Evolutionary conservation across 2,797 vertebrate genomes (phyloP).

Genomic region (Myoxocephalus aenaeus): DNA sequence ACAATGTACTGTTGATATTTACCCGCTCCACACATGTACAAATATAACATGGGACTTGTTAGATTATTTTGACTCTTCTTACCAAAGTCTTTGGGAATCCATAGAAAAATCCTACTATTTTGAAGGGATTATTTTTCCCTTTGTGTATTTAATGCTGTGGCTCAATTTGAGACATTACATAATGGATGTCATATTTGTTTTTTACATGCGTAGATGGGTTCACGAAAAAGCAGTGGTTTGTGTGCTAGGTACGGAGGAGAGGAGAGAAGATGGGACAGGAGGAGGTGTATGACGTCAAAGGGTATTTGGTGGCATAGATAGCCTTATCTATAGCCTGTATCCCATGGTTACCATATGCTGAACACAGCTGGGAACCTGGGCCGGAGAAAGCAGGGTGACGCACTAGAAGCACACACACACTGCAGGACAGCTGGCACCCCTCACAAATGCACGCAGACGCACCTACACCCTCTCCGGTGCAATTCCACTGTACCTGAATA

Average conservation of each 20-base stretch:
- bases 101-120: background rate
- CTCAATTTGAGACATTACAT: conserved; percentile 3
- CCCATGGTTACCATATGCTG: conserved; percentile 82
- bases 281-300: conserved; percentile 67
- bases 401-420: conserved; percentile 70
- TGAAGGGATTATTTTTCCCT: background rate
- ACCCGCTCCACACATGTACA: background rate
- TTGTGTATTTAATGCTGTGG: background rate
- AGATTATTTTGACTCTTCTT: background rate
- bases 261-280: conserved; percentile 8
- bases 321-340: conserved; percentile 68
- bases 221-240: background rate
- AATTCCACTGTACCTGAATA: conserved; percentile 42
- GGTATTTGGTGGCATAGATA: conserved; percentile 61
- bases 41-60: background rate
- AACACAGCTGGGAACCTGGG: conserved; percentile 69
- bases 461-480: conserved; percentile 15
- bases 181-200: background rate
- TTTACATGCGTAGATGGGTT: background rate
- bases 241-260: background rate
- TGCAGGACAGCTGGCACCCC: conserved; percentile 71
- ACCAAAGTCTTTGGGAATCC: background rate
- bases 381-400: conserved; percentile 74
- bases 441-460: conserved; percentile 39
- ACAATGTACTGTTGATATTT: background rate